phyloP scores from a whole-genome alignment of 2,888 invertebrate genomes.

The Trisateles emortualis region DNA sequence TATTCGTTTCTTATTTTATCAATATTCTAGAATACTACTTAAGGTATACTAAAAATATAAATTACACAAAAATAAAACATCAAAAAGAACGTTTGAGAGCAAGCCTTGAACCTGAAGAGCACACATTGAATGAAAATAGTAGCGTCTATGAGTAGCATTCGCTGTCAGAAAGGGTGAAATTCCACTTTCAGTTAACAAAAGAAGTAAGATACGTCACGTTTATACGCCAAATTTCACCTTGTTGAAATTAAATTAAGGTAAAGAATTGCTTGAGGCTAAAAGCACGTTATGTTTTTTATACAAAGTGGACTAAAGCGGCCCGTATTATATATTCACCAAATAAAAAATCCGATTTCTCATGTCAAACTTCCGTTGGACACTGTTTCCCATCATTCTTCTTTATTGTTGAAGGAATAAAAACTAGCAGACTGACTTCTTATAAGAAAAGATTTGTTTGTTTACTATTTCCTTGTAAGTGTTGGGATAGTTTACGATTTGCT shows the following conservation, averaged over 20 bases:
- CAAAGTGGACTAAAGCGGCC: conserved; percentile 9
- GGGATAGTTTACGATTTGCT: background rate
- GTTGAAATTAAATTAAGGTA: no score
- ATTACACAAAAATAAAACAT: background rate
- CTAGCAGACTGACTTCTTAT: background rate
- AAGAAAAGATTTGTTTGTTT: background rate
- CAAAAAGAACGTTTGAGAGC: conserved; percentile 13
- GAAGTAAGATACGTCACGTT: no score
- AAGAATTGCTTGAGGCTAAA: no score
- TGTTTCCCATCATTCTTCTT: conserved; percentile 9
- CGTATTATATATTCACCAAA: conserved; percentile 25
- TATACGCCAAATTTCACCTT: no score
- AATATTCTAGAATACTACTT: no score
- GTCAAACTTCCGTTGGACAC: conserved; percentile 12
- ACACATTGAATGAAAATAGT: conserved; percentile 21
- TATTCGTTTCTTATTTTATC: no score
- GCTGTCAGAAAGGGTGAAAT: conserved; percentile 17
- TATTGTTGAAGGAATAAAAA: background rate
- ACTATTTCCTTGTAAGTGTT: background rate
- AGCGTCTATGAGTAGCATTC: background rate
- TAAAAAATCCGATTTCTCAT: conserved; percentile 26
- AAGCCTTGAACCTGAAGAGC: conserved; percentile 17
- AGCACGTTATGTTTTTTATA: no score
- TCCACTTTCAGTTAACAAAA: no score
- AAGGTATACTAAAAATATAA: background rate